Evolutionary conservation across 2,113 vertebrate species (phyloP).

Genomic region (Ariopsis seemanni): DNA sequence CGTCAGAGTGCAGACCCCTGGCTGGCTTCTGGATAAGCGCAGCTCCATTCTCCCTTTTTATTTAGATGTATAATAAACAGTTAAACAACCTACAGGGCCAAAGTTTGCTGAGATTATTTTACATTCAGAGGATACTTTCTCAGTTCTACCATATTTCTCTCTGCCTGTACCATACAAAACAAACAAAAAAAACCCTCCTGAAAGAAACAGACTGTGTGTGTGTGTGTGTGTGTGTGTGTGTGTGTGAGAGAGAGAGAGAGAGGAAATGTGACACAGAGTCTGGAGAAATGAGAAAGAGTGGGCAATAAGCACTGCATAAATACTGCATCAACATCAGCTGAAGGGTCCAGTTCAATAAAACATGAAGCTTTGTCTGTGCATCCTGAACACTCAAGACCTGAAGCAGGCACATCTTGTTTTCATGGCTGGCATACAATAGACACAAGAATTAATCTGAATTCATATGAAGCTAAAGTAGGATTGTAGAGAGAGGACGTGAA

Average conservation of each 20-base stretch:
- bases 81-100: neutral
- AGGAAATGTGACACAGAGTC: neutral
- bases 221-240: neutral
- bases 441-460: neutral
- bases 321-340: slow-evolving; percentile 66
- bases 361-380: slow-evolving; percentile 18
- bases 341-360: slow-evolving; percentile 63
- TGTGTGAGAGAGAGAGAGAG: slow-evolving; percentile 40
- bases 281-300: slow-evolving; percentile 17
- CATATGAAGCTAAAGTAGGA: neutral
- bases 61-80: slow-evolving; percentile 14
- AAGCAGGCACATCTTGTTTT: slow-evolving; percentile 45
- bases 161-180: neutral
- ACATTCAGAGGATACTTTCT: slow-evolving; percentile 16
- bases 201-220: slow-evolving; percentile 29
- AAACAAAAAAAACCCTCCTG: neutral
- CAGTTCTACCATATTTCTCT: slow-evolving; percentile 9
- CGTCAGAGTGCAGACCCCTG: neutral
- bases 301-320: slow-evolving; percentile 62
- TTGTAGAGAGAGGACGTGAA: neutral
- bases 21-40: slow-evolving; percentile 24
- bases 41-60: neutral
- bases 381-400: slow-evolving; percentile 11
- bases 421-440: slow-evolving; percentile 14
- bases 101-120: slow-evolving; percentile 7